Base-by-base conservation (phyloP, 1,140 invertebrate species). In the Lineus longissimus region DNA sequence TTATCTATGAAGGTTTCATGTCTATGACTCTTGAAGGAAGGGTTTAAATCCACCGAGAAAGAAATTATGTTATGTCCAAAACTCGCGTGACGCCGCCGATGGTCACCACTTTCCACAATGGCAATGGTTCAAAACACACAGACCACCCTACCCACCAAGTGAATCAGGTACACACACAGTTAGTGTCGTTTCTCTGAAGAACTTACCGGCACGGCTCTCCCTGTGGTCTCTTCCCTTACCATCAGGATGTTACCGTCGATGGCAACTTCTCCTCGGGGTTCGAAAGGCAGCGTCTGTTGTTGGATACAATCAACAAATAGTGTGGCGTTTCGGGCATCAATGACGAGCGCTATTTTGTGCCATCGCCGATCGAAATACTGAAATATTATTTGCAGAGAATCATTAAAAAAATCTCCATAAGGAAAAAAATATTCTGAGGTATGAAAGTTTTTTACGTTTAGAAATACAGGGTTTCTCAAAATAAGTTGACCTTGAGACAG, bases 331-430 rank as follows among this genome's bases (percentile, higher is more conserved):
- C 90, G 85, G 62, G 86, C 83, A 59, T 85, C 87, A 1, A 91
- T 85, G 2, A 88, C 88, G 62, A 91, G 85, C 72, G 91, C 89
- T 51, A 93, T 81, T 81, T 92, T 92, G 72, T 92, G 90, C 91
- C 90, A 92, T 51, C 87, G 85, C 59, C 85, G 85, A 68, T 88
- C 86, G 73, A 92, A 91, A n/a, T 91, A 79, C 88, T 90, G 76
- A 7, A 83, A 83, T 61, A 61, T 61, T 57, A 72, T 51, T 55
- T 17, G 54, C 22, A 2, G n/a, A 59, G 36, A 47, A 31, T 59
- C 55, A 11, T 54, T 30, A 33, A 36, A 33, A 61, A 54, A 7
- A 47, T 19, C 33, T 61, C 58, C 4, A 60, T 25, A 1, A 61
- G 43, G 13, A 29, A 47, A 47, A 9, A 62, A 15, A 56, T 23